Percentiles rank a stretch among this genome's conserved stretches.
These are phyloP conservation scores for Brachypalpus laphriformis DNA, from an alignment of 2,888 invertebrate species.

Conservation along the genomic window DNA sequence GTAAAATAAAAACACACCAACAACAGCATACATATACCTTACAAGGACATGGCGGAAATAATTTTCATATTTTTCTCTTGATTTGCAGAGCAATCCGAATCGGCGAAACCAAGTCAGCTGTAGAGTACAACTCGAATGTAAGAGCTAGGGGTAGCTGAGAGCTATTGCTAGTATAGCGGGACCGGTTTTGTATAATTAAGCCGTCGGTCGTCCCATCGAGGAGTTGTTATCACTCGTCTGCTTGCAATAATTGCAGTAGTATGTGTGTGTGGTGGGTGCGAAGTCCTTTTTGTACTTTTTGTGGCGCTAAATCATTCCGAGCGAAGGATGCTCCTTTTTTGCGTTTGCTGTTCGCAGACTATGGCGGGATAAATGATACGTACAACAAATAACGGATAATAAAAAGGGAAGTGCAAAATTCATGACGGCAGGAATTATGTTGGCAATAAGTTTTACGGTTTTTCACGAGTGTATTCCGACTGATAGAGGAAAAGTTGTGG, in stretches of 20 bases:
- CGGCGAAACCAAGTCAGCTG: slow-evolving; percentile 55
- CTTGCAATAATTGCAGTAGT: neutral
- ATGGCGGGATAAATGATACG: slow-evolving; percentile 48
- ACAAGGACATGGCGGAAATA: slow-evolving; percentile 56
- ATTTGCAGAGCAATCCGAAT: slow-evolving; percentile 46
- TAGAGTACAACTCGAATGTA: slow-evolving; percentile 55
- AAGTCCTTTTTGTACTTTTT: slow-evolving; percentile 17
- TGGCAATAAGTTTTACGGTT: slow-evolving; percentile 56
- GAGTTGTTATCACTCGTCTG: slow-evolving; percentile 61
- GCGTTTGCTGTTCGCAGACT: slow-evolving; percentile 22
- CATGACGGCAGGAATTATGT: slow-evolving; percentile 58
- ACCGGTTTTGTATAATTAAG: slow-evolving; percentile 66
- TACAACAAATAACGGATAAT: slow-evolving; percentile 53
- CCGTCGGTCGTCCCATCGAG: slow-evolving; percentile 37
- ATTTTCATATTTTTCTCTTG: slow-evolving; percentile 70
- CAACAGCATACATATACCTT: neutral
- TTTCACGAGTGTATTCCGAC: slow-evolving; percentile 22
- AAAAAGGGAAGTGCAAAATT: slow-evolving; percentile 59
- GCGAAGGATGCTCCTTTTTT: slow-evolving; percentile 44
- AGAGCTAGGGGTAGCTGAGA: neutral
- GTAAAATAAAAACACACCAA: slow-evolving; percentile 13
- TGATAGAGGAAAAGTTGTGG: slow-evolving; percentile 34
- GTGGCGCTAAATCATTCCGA: slow-evolving; percentile 57
- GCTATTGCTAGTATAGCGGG: neutral
- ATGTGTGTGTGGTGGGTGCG: neutral